A percentile compares a stretch with the other conserved stretches of the same genome.
phyloP scores from a whole-genome alignment of 1,140 invertebrate species.

The Penaeus chinensis region DNA sequence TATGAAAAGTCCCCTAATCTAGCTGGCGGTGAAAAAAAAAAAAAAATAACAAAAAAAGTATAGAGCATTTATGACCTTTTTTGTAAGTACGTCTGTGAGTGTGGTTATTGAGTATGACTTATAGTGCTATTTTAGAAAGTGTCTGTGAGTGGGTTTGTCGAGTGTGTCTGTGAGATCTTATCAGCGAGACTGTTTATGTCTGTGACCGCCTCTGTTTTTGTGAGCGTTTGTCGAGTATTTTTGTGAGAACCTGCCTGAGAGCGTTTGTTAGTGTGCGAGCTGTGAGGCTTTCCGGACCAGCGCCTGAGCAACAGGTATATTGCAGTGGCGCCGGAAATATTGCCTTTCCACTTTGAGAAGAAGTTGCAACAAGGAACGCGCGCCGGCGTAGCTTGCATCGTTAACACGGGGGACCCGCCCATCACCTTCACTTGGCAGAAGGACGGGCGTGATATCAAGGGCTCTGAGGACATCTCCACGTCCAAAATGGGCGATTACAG shows the following conservation, averaged over 20 bases:
- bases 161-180: not conserved
- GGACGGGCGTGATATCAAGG: conserved; percentile 12
- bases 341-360: conserved; percentile 53
- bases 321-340: conserved; percentile 62
- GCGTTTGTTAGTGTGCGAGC: not conserved
- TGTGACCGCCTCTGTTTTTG: not conserved
- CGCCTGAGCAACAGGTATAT: conserved; percentile 2
- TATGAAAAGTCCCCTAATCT: no score
- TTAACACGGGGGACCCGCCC: conserved; percentile 67
- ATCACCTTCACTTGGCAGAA: conserved; percentile 10
- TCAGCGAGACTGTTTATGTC: not conserved
- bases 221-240: not conserved
- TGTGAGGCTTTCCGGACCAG: not conserved
- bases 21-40: no score
- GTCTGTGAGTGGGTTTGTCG: no score
- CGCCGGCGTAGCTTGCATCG: conserved; percentile 71
- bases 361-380: conserved; percentile 73
- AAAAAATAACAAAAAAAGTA: no score
- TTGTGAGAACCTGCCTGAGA: not conserved
- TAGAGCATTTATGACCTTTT: no score
- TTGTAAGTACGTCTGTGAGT: no score
- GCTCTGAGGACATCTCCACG: conserved; percentile 61
- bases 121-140: no score
- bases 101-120: no score
- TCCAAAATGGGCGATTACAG: conserved; percentile 76